phyloP scores from a whole-genome alignment of 2,888 invertebrate genomes.

The Sarcophaga variegata region DNA sequence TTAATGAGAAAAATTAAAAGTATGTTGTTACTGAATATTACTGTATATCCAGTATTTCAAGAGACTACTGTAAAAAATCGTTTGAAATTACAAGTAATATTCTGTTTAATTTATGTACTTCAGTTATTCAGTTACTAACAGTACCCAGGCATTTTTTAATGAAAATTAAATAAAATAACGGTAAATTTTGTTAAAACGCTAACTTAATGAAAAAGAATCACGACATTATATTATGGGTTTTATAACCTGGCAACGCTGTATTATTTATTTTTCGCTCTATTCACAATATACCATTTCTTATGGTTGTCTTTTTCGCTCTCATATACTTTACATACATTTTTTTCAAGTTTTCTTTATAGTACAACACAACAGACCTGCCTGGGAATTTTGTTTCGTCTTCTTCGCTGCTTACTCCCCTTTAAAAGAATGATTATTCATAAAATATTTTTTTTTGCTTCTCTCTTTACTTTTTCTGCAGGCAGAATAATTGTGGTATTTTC shows the following conservation, averaged over 20 bases:
- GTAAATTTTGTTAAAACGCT: too few species aligned
- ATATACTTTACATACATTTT: background rate
- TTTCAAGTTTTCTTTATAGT: conserved; percentile 41
- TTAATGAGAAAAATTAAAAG: too few species aligned
- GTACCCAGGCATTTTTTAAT: too few species aligned
- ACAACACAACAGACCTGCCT: conserved; percentile 77
- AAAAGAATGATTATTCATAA: background rate
- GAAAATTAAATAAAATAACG: too few species aligned
- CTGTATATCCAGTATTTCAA: too few species aligned
- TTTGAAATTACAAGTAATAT: too few species aligned
- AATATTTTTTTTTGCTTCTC: conserved; percentile 63
- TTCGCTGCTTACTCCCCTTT: conserved; percentile 69
- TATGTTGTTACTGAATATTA: too few species aligned
- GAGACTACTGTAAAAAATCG: too few species aligned
- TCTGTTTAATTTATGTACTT: too few species aligned
- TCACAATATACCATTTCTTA: background rate
- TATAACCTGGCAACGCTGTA: conserved; percentile 19
- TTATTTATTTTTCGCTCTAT: background rate
- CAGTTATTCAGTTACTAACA: too few species aligned
- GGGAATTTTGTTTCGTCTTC: conserved; percentile 75
- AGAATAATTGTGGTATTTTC: conserved; percentile 27
- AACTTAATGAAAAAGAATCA: background rate
- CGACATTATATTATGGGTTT: background rate
- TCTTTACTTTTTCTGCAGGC: conserved; percentile 26
- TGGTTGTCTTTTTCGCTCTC: conserved; percentile 25